Percentiles rank a stretch among this genome's conserved stretches.
Evolutionary conservation across 1,140 invertebrate genomes (phyloP).

Genomic region (Trachymyrmex cornetzi): DNA sequence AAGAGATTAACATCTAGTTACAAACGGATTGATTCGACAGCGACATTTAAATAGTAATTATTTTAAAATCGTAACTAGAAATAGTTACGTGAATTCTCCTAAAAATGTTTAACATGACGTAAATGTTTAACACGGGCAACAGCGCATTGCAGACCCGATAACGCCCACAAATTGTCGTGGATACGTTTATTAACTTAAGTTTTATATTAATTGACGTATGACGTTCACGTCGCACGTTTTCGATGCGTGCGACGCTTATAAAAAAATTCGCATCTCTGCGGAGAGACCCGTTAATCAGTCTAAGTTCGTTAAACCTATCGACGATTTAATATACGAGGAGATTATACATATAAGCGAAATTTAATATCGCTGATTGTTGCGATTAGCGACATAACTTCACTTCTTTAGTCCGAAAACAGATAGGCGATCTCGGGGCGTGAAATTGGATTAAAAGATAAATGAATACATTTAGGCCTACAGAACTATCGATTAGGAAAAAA

Average conservation of each 20-base stretch:
- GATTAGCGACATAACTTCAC: background rate
- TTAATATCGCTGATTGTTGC: constrained; percentile 6
- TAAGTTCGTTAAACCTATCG: constrained; percentile 41
- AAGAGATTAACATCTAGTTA: background rate
- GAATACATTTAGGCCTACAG: constrained; percentile 5
- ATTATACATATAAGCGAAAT: background rate
- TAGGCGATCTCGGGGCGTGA: background rate
- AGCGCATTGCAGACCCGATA: background rate
- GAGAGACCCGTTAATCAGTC: constrained; percentile 38
- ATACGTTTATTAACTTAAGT: constrained; percentile 30
- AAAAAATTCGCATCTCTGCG: constrained; percentile 6
- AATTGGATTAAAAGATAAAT: background rate
- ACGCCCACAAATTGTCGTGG: background rate
- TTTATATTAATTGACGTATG: constrained; percentile 43
- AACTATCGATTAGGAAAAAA: background rate
- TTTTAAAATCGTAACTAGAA: constrained; percentile 1
- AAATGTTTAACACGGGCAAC: background rate
- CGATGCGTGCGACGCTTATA: constrained; percentile 10
- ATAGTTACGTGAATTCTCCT: background rate
- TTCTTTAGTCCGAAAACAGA: constrained; percentile 27
- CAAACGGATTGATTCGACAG: background rate
- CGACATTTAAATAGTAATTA: background rate
- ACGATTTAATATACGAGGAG: constrained; percentile 16
- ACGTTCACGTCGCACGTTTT: background rate
- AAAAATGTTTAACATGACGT: background rate